Evolutionary conservation across 2,888 invertebrate genomes (phyloP).

Genomic region (Glomeris marginata): DNA sequence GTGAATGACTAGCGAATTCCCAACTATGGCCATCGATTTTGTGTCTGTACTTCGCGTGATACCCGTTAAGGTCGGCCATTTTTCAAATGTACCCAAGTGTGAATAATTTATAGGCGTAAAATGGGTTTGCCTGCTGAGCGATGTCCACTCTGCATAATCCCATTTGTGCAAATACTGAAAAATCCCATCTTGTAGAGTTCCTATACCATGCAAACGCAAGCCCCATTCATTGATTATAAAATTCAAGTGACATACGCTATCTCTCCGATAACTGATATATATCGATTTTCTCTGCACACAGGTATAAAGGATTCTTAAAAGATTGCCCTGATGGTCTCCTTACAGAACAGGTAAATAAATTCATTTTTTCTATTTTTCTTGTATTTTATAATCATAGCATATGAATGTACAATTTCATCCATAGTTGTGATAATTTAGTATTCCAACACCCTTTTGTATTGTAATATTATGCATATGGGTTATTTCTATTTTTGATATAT

Average conservation of each 20-base stretch:
- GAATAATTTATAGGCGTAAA: constrained; percentile 8
- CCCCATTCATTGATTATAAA: neutral
- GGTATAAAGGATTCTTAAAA: constrained; percentile 94
- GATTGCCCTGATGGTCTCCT: constrained; percentile 91
- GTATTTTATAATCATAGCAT: too few species aligned
- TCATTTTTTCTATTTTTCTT: constrained; percentile 1
- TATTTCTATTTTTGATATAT: neutral
- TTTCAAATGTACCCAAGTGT: too few species aligned
- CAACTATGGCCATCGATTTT: too few species aligned
- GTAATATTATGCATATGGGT: neutral
- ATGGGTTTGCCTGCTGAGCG: constrained; percentile 13
- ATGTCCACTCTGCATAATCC: constrained; percentile 11
- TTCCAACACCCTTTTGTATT: neutral
- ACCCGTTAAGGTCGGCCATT: too few species aligned
- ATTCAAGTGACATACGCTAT: neutral
- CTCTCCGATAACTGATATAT: neutral
- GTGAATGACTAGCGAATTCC: too few species aligned
- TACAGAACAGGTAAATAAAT: constrained; percentile 66
- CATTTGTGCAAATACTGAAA: neutral
- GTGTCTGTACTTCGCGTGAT: too few species aligned
- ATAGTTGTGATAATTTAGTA: neutral
- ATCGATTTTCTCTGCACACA: constrained; percentile 34
- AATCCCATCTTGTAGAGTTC: neutral
- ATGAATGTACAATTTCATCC: too few species aligned
- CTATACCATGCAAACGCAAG: neutral